Evolutionary conservation across 2,797 vertebrate species (phyloP).

Genomic region (Moxostoma hubbsi): DNA sequence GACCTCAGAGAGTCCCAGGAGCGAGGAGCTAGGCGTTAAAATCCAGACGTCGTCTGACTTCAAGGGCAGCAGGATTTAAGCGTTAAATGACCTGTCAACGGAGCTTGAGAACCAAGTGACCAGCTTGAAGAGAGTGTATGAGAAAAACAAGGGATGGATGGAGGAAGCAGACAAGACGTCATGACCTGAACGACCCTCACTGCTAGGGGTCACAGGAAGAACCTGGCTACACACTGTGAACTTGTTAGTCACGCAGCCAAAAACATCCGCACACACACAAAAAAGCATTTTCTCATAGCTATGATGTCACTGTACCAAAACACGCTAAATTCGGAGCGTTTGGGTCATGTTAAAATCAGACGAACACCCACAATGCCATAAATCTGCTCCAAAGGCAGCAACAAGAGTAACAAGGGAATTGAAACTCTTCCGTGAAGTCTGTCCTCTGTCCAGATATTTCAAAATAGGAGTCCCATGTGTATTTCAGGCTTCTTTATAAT

Average conservation of each 20-base stretch:
- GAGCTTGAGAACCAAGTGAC: conserved; percentile 68
- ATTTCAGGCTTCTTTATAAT: too few species aligned
- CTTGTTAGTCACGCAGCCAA: conserved; percentile 7
- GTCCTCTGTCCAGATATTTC: not conserved
- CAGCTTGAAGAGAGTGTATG: conserved; percentile 26
- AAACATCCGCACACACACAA: not conserved
- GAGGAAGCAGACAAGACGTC: conserved; percentile 29
- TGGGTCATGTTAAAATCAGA: conserved; percentile 12
- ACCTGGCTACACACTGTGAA: conserved; percentile 51
- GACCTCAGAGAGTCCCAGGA: conserved; percentile 55
- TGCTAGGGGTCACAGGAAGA: conserved; percentile 52
- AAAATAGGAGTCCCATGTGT: too few species aligned
- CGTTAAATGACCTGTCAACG: conserved; percentile 70
- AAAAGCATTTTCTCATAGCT: not conserved
- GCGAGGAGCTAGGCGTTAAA: conserved; percentile 68
- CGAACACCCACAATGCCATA: not conserved
- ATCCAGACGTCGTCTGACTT: conserved; percentile 45
- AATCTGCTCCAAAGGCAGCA: conserved; percentile 1
- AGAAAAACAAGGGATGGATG: conserved; percentile 10
- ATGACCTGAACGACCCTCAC: conserved; percentile 1
- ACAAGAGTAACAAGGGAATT: too few species aligned
- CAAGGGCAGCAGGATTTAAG: conserved; percentile 64
- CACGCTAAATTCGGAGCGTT: conserved; percentile 9
- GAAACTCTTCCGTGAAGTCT: not conserved
- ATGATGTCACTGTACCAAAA: not conserved